phyloP scores from a whole-genome alignment of 2,797 vertebrate genomes.

The Agapornis canus region DNA sequence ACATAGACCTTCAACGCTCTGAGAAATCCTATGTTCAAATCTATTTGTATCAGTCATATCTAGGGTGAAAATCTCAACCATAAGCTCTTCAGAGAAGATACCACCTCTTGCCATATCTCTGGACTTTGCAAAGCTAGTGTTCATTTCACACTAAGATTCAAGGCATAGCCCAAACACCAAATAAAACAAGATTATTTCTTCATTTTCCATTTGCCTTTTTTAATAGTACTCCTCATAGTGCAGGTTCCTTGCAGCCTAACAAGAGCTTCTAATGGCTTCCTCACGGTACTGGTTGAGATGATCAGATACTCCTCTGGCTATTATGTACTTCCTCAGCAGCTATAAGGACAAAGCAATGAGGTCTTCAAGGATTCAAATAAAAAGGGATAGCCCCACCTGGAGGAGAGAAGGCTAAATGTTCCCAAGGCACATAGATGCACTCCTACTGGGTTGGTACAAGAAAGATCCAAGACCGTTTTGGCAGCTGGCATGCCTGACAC shows the following conservation, averaged over 20 bases:
- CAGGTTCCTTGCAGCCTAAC: neutral
- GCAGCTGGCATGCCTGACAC: neutral
- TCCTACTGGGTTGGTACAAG: neutral
- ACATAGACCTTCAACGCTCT: neutral
- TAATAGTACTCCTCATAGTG: neutral
- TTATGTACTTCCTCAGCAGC: neutral
- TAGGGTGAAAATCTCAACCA: neutral
- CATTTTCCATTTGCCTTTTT: neutral
- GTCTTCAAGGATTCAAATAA: neutral
- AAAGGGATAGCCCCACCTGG: slow-evolving; percentile 65
- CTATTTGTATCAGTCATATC: neutral
- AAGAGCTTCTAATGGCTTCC: neutral
- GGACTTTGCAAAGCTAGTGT: neutral
- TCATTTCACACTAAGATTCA: neutral
- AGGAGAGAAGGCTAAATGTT: slow-evolving; percentile 34
- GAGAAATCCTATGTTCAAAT: neutral
- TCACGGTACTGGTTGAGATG: neutral
- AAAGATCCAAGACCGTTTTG: neutral
- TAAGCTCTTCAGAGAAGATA: neutral
- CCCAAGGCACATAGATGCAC: neutral
- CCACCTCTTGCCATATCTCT: neutral
- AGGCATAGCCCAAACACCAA: neutral
- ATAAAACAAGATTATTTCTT: neutral
- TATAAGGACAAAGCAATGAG: neutral
- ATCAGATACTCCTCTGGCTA: neutral